These are phyloP conservation scores for Ceyx cyanopectus DNA, from an alignment of 2,113 vertebrate species.

Conservation along the genomic window DNA sequence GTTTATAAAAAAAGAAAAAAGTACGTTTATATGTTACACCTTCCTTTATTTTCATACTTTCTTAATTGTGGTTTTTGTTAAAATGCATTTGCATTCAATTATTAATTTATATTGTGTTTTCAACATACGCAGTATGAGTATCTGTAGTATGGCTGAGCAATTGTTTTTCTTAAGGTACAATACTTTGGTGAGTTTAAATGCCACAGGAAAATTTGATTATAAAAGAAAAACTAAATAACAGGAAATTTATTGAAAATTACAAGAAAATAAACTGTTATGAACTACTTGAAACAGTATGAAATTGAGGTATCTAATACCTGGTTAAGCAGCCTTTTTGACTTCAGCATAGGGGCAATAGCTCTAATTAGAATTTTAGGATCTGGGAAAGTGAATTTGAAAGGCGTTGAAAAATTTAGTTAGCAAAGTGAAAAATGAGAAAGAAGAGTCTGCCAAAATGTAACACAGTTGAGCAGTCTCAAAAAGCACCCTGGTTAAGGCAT, in stretches of 20 bases:
- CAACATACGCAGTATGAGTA: neutral
- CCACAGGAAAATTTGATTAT: neutral
- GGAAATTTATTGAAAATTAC: neutral
- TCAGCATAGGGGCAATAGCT: neutral
- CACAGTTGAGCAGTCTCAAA: neutral
- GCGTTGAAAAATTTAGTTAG: neutral
- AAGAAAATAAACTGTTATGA: neutral
- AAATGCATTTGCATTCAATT: neutral
- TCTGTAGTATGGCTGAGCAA: neutral
- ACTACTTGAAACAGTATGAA: neutral
- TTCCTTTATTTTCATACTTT: neutral
- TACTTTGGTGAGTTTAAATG: neutral
- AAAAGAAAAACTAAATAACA: neutral
- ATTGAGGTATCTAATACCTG: neutral
- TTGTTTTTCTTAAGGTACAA: neutral
- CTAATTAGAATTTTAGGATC: neutral
- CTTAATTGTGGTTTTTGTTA: neutral
- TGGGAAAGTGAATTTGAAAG: neutral
- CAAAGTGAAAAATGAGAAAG: neutral
- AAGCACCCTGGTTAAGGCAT: constrained; percentile 14
- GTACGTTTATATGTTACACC: neutral
- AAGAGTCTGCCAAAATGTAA: constrained; percentile 1
- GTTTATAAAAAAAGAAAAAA: neutral
- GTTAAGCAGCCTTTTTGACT: neutral
- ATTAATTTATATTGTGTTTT: neutral